These are phyloP conservation scores for Sepioteuthis lessoniana DNA, from an alignment of 2,888 invertebrate species.

Conservation along the genomic window DNA sequence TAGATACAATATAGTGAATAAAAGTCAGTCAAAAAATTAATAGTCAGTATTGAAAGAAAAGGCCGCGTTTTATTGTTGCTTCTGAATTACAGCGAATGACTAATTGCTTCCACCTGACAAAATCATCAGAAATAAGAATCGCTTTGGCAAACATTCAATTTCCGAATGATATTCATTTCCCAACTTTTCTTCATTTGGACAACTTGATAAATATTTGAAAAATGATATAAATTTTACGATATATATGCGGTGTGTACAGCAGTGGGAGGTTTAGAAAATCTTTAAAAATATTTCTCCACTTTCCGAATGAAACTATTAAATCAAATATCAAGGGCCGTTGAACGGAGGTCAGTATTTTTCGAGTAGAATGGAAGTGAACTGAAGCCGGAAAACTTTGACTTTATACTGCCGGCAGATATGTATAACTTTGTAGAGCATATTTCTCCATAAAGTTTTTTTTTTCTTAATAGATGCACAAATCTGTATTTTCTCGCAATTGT, in stretches of 20 bases:
- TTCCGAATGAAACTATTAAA: no score
- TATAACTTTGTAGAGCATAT: neutral
- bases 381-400: neutral
- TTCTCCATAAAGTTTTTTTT: neutral
- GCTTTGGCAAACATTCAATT: neutral
- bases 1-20: no score
- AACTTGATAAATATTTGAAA: neutral
- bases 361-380: neutral
- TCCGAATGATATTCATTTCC: neutral
- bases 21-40: no score
- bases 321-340: neutral
- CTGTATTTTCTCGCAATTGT: neutral
- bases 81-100: neutral
- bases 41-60: no score
- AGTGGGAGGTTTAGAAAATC: no score
- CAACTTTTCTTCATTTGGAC: neutral
- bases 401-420: neutral
- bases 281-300: no score
- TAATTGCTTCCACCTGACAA: neutral
- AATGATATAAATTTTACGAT: neutral
- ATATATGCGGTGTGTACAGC: neutral
- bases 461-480: neutral
- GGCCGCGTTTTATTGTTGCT: neutral
- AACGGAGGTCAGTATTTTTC: neutral
- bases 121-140: neutral